Base-by-base conservation (phyloP, 2,888 invertebrate genomes). In the Aromia moschata region DNA sequence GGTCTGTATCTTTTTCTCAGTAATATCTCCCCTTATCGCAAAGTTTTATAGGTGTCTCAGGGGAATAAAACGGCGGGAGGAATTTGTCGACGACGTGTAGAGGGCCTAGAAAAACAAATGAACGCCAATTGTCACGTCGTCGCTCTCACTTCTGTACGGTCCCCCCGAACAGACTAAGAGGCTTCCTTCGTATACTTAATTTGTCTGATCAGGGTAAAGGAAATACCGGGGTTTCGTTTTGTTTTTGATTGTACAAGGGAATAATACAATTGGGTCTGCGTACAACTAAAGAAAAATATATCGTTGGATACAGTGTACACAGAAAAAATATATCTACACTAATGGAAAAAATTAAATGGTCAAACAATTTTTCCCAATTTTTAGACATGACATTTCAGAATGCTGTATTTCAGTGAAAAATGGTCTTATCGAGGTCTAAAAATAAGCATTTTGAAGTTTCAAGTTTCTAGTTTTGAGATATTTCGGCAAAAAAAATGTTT, bases 91-190 rank as follows among this genome's bases (percentile, higher is more conserved):
- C 40, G 40, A 51, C 16, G 25, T 30, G 10, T 30, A 41, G 30
- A 40, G 31, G 30, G 17, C 31, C 15, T 11, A 31, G 40, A 31
- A 51, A 31, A 40, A 51, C 51, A 51, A 51, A 51, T 51, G 51
- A 51, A 51, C 37, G 49, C 10, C 38, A 18, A 37, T 51, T 51
- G 40, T 41, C 37, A 40, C 15, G 41, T 38, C 37, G 40, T 17
- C 40, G 30, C 37, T 38, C 51, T 40, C 37, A 37, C 17, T 30
- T 40, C 16, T 40, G 30, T 51, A 51, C 30, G 51, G 40, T 40
- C 15, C 40, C 40, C 31, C 30, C 51, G 16, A 51, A 51, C 51
- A 41, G 4, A 2, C 9, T n/a, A 30, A 17, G 40, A 9, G 40
- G 51, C 40, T 40, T 51, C 30, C 10, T n/a, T 16, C 16, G 37